A percentile compares a stretch with the other conserved stretches of the same genome.
phyloP scores from a whole-genome alignment of 2,888 invertebrate genomes.

The Callyntrura guangdongensis region DNA sequence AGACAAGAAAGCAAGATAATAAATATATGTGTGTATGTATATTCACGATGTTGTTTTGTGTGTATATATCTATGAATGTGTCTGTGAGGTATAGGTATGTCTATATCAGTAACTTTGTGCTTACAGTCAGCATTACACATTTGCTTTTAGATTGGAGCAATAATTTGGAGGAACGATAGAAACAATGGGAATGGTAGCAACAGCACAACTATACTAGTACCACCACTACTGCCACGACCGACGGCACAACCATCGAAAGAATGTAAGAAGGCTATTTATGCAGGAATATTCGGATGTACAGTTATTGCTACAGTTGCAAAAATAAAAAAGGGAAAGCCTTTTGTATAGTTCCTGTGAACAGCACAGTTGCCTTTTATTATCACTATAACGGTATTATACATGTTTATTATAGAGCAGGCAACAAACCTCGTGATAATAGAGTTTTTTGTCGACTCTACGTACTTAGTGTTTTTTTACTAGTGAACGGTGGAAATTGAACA shows the following conservation, averaged over 20 bases:
- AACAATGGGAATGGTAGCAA: slow-evolving; percentile 26
- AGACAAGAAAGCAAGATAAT: not conserved
- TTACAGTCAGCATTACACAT: not conserved
- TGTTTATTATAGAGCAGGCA: not conserved
- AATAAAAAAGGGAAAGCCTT: not conserved
- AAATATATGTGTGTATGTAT: not conserved
- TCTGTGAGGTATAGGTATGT: not conserved
- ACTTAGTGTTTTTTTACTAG: slow-evolving; percentile 16
- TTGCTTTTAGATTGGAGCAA: slow-evolving; percentile 49
- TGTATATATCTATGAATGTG: no score
- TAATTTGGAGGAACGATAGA: slow-evolving; percentile 43
- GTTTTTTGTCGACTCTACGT: not conserved
- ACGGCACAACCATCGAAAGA: not conserved
- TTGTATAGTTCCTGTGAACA: slow-evolving; percentile 28
- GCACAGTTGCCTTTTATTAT: slow-evolving; percentile 48
- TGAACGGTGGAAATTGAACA: slow-evolving; percentile 51
- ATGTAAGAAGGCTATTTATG: slow-evolving; percentile 32
- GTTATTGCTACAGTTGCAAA: slow-evolving; percentile 28
- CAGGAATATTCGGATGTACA: not conserved
- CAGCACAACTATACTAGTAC: not conserved
- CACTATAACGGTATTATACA: not conserved
- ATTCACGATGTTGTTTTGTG: not conserved
- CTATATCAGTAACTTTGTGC: not conserved
- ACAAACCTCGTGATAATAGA: slow-evolving; percentile 28
- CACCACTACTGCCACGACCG: not conserved